Percentiles rank a stretch among this genome's conserved stretches.
These are phyloP conservation scores for Anas platyrhynchos DNA, from an alignment of 2,113 vertebrate species.

Conservation along the genomic window DNA sequence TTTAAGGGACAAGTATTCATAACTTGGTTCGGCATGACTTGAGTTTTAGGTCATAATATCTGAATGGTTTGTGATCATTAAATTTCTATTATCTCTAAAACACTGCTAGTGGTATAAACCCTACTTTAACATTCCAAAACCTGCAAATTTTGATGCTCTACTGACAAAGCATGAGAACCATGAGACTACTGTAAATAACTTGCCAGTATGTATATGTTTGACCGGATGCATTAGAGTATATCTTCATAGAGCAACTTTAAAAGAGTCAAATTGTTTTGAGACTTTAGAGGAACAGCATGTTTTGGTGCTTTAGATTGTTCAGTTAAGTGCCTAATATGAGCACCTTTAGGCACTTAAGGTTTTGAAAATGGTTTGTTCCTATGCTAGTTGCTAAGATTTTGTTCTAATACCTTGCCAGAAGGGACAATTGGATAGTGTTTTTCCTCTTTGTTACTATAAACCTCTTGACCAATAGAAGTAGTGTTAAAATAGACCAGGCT, in stretches of 20 bases:
- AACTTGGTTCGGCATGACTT: not conserved
- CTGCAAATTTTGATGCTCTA: not conserved
- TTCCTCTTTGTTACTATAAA: not conserved
- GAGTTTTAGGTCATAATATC: not conserved
- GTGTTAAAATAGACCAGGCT: not conserved
- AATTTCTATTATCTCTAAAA: not conserved
- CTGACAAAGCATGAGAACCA: not conserved
- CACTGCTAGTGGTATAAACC: not conserved
- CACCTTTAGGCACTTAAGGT: not conserved
- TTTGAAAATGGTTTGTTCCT: not conserved
- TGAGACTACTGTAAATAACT: not conserved
- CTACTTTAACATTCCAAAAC: not conserved
- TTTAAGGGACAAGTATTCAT: not conserved
- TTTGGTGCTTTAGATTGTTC: not conserved
- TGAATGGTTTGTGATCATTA: not conserved
- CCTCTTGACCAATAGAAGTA: not conserved
- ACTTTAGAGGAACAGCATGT: not conserved
- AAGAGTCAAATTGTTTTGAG: not conserved
- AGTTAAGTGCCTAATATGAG: not conserved
- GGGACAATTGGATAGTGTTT: not conserved
- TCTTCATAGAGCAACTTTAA: not conserved
- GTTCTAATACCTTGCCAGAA: not conserved
- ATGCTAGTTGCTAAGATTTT: not conserved
- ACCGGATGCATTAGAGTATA: too few relatives aligned
- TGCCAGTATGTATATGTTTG: too few relatives aligned